Percentiles rank a stretch among this genome's conserved stretches.
Evolutionary conservation across 2,888 invertebrate genomes (phyloP).

Genomic region (Calameuta pallipes): DNA sequence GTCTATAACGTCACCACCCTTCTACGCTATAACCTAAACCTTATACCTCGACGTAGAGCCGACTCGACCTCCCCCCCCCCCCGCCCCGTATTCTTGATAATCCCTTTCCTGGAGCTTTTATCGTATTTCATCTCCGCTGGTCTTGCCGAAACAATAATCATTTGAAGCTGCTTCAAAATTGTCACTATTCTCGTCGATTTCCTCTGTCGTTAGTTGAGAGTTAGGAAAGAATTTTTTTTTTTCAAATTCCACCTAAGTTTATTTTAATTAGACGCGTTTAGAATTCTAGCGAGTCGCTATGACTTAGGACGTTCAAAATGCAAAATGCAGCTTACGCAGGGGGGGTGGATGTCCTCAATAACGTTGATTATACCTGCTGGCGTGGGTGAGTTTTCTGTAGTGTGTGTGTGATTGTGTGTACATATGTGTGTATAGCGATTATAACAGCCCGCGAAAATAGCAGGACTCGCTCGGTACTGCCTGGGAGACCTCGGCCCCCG

Average conservation of each 20-base stretch:
- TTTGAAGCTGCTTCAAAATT: neutral
- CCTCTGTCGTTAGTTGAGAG: too few relatives aligned
- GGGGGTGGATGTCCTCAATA: constrained; percentile 45
- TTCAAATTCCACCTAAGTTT: neutral
- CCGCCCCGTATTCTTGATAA: neutral
- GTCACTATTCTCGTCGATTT: too few relatives aligned
- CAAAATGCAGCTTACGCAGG: constrained; percentile 19
- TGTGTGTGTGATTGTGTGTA: neutral
- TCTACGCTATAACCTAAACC: neutral
- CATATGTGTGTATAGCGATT: neutral
- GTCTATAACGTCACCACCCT: constrained; percentile 1
- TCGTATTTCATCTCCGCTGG: neutral
- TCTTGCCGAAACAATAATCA: too few relatives aligned
- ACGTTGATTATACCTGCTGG: constrained; percentile 51
- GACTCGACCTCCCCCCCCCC: neutral
- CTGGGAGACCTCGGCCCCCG: constrained; percentile 11
- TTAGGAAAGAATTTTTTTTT: too few relatives aligned
- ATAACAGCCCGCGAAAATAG: constrained; percentile 50
- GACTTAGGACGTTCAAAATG: neutral
- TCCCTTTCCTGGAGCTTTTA: neutral
- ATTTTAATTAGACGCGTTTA: neutral
- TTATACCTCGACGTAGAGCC: neutral
- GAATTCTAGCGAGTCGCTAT: neutral
- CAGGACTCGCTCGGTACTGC: constrained; percentile 25
- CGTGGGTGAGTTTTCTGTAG: constrained; percentile 35